Evolutionary conservation across 1,140 invertebrate species (phyloP), one percentile per base, ranked within the genome.

Genomic region (Drosophila kohkoa): DNA sequence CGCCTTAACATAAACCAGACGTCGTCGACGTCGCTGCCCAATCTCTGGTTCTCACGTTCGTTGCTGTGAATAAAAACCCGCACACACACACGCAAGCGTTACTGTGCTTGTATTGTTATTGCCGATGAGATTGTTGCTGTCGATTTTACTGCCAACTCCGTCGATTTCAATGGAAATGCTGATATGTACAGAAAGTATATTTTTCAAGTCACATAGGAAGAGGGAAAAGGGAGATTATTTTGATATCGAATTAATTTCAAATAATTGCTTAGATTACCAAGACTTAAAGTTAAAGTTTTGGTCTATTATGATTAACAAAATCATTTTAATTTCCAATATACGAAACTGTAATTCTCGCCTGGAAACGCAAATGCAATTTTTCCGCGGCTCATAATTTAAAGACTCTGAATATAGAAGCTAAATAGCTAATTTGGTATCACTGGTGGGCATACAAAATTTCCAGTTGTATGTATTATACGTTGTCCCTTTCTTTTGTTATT

Each of bases 1-100:
- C 30, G 52, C 43, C 64, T 75, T 69, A 75, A 71, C 73, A 75
- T 75, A 60, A 65, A 71, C 32, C 15, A 45, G 58, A 57, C 72
- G 51, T 64, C 51, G 35, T 10, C 35, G 35, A 38, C 35, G 35
- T 70, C 57, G 62, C 58, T 57, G 72, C 66, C n/a, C 13, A 16
- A 11, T 38, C 20, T 25, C 20, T 25, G 20, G 20, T 46, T 20
- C 38, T 15, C 46, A 38, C 35, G 13, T 49, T 43, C 20, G 66
- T 32, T 60, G 46, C 35, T 41, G 35, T 67, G 67, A 59, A 67
- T 60, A 58, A 76, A 76, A 15, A 79, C 71, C 68, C 4, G 54
- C 30, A 35, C 16, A 60, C 30, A 35, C 13, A 41, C 51, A 25
- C 32, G 20, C 16, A 8, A 81, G 62, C 57, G 55, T 74, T 54